A percentile compares a stretch with the other conserved stretches of the same genome.
Evolutionary conservation across 2,797 vertebrate genomes (phyloP).

Genomic region (Acridotheres tristis): DNA sequence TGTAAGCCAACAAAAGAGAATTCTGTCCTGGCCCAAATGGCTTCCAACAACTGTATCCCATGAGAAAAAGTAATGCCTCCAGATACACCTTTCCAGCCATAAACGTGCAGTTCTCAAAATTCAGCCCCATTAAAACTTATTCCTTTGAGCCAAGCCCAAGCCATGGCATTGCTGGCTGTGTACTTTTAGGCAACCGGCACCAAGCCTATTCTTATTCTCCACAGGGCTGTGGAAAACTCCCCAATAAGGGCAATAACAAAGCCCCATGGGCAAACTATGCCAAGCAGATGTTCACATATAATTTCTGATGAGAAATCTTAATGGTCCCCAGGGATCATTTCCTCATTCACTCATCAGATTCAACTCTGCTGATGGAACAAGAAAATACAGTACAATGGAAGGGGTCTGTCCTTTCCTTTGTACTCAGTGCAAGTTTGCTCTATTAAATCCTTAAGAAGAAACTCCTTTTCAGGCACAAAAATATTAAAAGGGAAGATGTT

Average conservation of each 20-base stretch:
- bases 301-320: neutral
- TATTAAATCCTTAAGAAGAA: neutral
- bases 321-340: neutral
- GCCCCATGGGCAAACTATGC: neutral
- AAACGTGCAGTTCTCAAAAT: neutral
- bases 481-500: neutral
- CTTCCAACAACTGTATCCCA: neutral
- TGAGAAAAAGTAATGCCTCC: neutral
- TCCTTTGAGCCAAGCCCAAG: neutral
- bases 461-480: neutral
- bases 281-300: neutral
- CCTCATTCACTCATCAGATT: neutral
- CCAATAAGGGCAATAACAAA: neutral
- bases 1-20: neutral
- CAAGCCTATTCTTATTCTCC: neutral
- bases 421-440: neutral
- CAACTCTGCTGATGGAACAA: neutral
- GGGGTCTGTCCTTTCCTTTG: neutral
- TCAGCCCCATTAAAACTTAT: neutral
- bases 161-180: neutral
- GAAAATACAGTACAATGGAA: neutral
- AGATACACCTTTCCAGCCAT: neutral
- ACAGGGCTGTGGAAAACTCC: neutral
- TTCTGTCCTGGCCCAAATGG: neutral
- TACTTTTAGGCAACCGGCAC: neutral